Conservation (phyloP, 2,888 invertebrate genomes). For the Ophion costatus region DNA sequence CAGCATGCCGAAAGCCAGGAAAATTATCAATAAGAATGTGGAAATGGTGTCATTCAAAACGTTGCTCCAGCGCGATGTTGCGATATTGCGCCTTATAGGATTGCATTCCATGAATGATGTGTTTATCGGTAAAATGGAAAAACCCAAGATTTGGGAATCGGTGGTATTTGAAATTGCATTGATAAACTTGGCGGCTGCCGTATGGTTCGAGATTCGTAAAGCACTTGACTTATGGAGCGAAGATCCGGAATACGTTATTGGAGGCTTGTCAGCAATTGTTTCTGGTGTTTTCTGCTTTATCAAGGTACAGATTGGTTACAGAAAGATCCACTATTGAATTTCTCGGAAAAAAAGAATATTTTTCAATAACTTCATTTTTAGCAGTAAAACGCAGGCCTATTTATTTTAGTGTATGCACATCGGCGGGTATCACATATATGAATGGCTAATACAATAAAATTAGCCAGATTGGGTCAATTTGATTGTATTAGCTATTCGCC, state of each 20-base stretch:
- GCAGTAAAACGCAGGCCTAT: too few relatives aligned
- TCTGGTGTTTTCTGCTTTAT: background rate
- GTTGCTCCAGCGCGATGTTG: constrained; percentile 32
- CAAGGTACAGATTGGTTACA: constrained; percentile 8
- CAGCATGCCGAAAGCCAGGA: background rate
- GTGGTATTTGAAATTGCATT: background rate
- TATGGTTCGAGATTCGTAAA: background rate
- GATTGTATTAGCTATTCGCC: background rate
- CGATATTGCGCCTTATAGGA: constrained; percentile 19
- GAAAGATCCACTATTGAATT: too few relatives aligned
- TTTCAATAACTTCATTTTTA: too few relatives aligned
- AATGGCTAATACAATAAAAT: too few relatives aligned
- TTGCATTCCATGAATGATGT: constrained; percentile 25
- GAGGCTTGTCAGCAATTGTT: background rate
- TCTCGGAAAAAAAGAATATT: too few relatives aligned
- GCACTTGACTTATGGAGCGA: background rate
- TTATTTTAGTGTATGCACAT: too few relatives aligned
- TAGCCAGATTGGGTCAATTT: too few relatives aligned
- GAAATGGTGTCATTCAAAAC: constrained; percentile 22
- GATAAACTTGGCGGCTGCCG: background rate
- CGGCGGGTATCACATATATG: too few relatives aligned
- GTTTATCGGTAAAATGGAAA: constrained; percentile 3
- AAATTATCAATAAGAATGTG: background rate
- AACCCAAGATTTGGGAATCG: background rate
- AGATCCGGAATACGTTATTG: background rate